Evolutionary conservation across 2,113 vertebrate genomes (phyloP).

Genomic region (Hystrix brachyura): DNA sequence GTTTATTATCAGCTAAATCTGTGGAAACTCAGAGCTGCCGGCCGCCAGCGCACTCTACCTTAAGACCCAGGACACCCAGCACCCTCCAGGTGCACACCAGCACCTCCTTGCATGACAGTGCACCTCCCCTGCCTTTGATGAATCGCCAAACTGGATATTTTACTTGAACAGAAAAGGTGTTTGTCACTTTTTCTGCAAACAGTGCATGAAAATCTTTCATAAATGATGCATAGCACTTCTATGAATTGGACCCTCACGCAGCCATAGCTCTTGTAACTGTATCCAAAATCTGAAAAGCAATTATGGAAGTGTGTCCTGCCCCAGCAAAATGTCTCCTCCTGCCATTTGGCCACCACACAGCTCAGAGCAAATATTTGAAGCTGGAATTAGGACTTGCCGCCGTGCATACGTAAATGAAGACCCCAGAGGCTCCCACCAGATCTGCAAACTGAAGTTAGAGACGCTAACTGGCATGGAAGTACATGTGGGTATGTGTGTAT

Average conservation of each 20-base stretch:
- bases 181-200: conserved; percentile 82
- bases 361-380: conserved; percentile 90
- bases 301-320: conserved; percentile 87
- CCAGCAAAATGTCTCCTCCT: conserved; percentile 85
- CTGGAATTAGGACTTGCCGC: conserved; percentile 87
- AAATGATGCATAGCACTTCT: conserved; percentile 85
- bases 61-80: accelerated
- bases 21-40: neutral
- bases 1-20: neutral
- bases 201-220: conserved; percentile 83
- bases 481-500: neutral
- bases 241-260: conserved; percentile 76
- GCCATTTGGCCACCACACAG: conserved; percentile 88
- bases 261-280: conserved; percentile 87
- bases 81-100: neutral
- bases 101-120: neutral
- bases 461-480: conserved; percentile 6
- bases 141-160: conserved; percentile 83
- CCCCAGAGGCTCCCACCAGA: conserved; percentile 61
- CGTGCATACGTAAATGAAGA: conserved; percentile 85
- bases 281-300: conserved; percentile 89
- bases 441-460: conserved; percentile 72
- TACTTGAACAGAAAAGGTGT: conserved; percentile 81
- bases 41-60: accelerated
- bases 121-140: conserved; percentile 70